Evolutionary conservation across 2,113 vertebrate genomes (phyloP).

Genomic region (Butorides virescens): DNA sequence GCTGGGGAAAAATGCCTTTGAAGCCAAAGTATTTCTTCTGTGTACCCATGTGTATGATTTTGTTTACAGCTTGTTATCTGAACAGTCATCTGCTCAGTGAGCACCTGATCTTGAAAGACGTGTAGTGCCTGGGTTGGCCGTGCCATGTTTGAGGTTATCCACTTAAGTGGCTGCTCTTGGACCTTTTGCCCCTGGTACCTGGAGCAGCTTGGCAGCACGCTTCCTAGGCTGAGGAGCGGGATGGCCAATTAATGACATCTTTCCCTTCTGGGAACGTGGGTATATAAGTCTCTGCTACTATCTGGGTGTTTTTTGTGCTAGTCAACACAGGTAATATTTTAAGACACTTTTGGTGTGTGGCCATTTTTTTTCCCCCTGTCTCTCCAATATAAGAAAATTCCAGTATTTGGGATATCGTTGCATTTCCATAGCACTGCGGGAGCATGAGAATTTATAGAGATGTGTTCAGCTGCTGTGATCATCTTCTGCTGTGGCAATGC

Average conservation of each 20-base stretch:
- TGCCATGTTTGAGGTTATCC: neutral
- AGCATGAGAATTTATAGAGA: neutral
- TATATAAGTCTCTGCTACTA: neutral
- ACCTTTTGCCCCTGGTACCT: neutral
- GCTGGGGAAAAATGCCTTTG: neutral
- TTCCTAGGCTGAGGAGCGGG: neutral
- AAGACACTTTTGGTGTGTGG: neutral
- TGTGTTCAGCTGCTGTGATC: neutral
- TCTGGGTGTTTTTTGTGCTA: neutral
- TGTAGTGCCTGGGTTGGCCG: neutral
- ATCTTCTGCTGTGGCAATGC: neutral
- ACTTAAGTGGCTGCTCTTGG: neutral
- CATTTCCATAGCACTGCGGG: neutral
- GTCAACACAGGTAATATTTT: neutral
- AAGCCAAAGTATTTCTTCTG: neutral
- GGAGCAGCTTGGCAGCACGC: neutral
- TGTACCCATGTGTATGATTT: neutral
- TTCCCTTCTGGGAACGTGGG: neutral
- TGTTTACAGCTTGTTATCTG: conserved; percentile 2
- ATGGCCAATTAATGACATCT: neutral
- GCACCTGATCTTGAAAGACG: neutral
- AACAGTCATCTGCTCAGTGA: conserved; percentile 9
- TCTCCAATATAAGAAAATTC: neutral
- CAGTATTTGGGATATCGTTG: neutral
- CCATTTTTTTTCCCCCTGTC: neutral